A percentile compares a stretch with the other conserved stretches of the same genome.
These are phyloP conservation scores for Drosophila longiperda DNA, from an alignment of 2,888 invertebrate species.

Conservation along the genomic window DNA sequence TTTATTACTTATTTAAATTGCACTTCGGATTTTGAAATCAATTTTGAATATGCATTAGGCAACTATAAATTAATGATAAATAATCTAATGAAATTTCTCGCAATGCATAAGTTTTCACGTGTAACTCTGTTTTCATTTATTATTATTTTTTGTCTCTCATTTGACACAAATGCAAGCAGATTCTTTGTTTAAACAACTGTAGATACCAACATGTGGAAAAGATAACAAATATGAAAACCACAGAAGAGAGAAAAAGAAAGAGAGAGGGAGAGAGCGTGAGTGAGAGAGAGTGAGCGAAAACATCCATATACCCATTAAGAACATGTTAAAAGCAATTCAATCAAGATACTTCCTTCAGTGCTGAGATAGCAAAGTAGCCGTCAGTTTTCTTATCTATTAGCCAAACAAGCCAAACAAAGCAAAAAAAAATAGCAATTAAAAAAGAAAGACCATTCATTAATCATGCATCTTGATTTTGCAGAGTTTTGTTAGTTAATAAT, in stretches of 20 bases:
- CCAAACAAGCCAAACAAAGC: constrained; percentile 9
- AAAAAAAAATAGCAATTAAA: constrained; percentile 5
- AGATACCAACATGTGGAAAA: constrained; percentile 2
- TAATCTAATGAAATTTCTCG: constrained; percentile 18
- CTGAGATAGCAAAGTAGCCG: constrained; percentile 22
- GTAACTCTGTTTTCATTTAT: background rate
- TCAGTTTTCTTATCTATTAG: constrained; percentile 21
- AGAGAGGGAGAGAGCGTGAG: constrained; percentile 3
- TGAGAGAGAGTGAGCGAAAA: constrained; percentile 1
- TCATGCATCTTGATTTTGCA: background rate
- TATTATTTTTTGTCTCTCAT: constrained; percentile 11
- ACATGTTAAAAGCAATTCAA: constrained; percentile 44
- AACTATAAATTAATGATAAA: background rate
- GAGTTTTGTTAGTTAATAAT: constrained; percentile 6
- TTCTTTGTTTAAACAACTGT: constrained; percentile 51
- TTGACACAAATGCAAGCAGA: constrained; percentile 6
- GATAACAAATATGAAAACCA: constrained; percentile 32
- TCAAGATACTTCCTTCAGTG: constrained; percentile 36
- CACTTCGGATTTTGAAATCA: constrained; percentile 16
- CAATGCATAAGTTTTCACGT: background rate
- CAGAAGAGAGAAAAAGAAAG: background rate
- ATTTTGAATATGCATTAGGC: constrained; percentile 35
- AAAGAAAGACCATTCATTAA: constrained; percentile 5
- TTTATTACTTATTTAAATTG: constrained; percentile 19
- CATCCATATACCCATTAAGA: constrained; percentile 6